Evolutionary conservation across 2,113 vertebrate genomes (phyloP).

Genomic region (Sebastes schlegelii): DNA sequence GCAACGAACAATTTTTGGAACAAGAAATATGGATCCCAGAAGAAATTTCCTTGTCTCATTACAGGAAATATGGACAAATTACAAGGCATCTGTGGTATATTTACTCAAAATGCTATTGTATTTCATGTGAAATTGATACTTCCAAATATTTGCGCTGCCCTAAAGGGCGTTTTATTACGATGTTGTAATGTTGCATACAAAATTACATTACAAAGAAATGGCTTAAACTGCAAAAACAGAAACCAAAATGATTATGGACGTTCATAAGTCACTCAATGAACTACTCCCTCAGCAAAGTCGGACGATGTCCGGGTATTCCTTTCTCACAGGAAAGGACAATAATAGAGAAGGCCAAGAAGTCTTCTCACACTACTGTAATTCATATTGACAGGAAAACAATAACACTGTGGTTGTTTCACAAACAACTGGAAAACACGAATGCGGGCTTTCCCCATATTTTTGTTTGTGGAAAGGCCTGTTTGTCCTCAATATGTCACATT

Average conservation of each 20-base stretch:
- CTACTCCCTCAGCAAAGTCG: slow-evolving; percentile 28
- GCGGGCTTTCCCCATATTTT: slow-evolving; percentile 77
- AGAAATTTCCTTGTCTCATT: not conserved
- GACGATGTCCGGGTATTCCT: slow-evolving; percentile 48
- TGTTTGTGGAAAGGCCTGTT: slow-evolving; percentile 80
- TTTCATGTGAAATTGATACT: slow-evolving; percentile 21
- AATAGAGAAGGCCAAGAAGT: slow-evolving; percentile 46
- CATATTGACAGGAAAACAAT: slow-evolving; percentile 80
- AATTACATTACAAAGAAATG: slow-evolving; percentile 38
- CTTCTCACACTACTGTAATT: slow-evolving; percentile 66
- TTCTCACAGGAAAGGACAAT: slow-evolving; percentile 50
- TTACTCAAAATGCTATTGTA: slow-evolving; percentile 24
- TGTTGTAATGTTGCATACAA: slow-evolving; percentile 31
- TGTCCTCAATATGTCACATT: slow-evolving; percentile 80
- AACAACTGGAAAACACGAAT: slow-evolving; percentile 76
- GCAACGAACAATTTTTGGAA: not conserved
- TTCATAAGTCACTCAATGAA: slow-evolving; percentile 36
- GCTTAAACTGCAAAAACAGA: slow-evolving; percentile 27
- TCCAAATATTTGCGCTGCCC: slow-evolving; percentile 1
- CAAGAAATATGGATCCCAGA: slow-evolving; percentile 1
- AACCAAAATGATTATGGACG: slow-evolving; percentile 33
- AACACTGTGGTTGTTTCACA: slow-evolving; percentile 74
- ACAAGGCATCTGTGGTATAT: slow-evolving; percentile 26
- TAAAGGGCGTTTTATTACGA: slow-evolving; percentile 12
- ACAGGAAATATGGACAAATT: slow-evolving; percentile 14